Base-by-base conservation (phyloP, 2,113 vertebrate species). In the Sarotherodon lohbergeri region DNA sequence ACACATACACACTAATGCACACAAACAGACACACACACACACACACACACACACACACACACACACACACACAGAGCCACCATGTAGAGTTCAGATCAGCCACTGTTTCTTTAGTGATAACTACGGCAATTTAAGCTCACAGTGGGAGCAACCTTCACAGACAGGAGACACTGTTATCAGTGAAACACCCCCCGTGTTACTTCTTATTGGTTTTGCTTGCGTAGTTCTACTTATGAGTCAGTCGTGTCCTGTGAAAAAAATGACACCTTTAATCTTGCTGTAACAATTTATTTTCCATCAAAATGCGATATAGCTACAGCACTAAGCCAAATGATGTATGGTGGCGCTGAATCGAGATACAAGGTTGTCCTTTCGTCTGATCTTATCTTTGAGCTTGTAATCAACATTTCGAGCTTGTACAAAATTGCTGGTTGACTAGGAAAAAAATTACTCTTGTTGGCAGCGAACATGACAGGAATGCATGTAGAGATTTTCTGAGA, bases 101-200 rank as follows among this genome's bases (percentile, higher is more conserved):
- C 48, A 16, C 86, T 91, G 89, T 81, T 91, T 89, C 90, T 91
- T 92, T 82, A 90, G 71, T 61, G 86, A 95, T 90, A 91, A 90
- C 90, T 66, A 78, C n/a, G 84, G 61, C 90, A 85, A 84, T 94
- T 91, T 87, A 79, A 84, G 86, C 90, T 90, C 91, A 56, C 90
- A 89, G 90, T 56, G 24, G 88, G 90, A 68, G 48, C 36, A 88
- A 86, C 92, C 85, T 91, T 91, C 83, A 73, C 48, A 89, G 63
- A 76, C 39, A 48, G 79, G 32, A 76, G 14, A 66, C 34, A 19
- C 55, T 16, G 56, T 83, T 68, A 87, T 87, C 82, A 56, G 84
- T 86, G 57, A 5, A 36, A 71, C 50, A 50, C 71, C 61, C 81
- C 41, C 57, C 39, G 36, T 46, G 29, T 71, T 66, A 34, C 13